These are phyloP conservation scores for Oryzias melastigma DNA, from an alignment of 2,113 vertebrate species.

Conservation along the genomic window DNA sequence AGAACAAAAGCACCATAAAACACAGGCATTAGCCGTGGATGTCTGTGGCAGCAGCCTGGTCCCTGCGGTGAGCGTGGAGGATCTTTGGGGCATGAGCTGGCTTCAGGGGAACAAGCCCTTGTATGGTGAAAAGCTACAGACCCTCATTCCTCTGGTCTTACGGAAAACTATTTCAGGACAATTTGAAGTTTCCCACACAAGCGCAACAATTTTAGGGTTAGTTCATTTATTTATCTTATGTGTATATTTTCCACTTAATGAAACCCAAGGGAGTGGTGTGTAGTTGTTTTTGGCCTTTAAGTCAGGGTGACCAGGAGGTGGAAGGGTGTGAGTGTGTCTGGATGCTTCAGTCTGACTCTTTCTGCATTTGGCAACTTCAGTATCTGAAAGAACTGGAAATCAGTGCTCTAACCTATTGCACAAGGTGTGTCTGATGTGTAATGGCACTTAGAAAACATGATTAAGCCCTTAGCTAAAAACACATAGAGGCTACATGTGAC, in stretches of 20 bases:
- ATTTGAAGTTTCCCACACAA: conserved; percentile 79
- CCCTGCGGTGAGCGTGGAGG: conserved; percentile 30
- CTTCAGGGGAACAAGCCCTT: conserved; percentile 62
- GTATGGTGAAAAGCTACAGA: conserved; percentile 76
- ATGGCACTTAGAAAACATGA: neutral
- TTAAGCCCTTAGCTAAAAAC: neutral
- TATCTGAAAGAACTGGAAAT: conserved; percentile 27
- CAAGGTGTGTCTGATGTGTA: conserved; percentile 26
- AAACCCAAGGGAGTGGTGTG: conserved; percentile 67
- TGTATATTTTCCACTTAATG: conserved; percentile 70
- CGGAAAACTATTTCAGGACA: conserved; percentile 73
- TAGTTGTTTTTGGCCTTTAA: conserved; percentile 73
- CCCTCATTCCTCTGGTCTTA: conserved; percentile 72
- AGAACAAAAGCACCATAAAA: conserved; percentile 27
- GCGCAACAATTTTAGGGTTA: conserved; percentile 72
- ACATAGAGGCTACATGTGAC: neutral
- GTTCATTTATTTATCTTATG: conserved; percentile 80
- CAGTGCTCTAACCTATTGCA: conserved; percentile 20
- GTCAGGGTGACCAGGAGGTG: conserved; percentile 25
- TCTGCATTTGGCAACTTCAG: conserved; percentile 28
- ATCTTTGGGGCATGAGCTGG: conserved; percentile 24
- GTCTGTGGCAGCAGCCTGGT: conserved; percentile 30
- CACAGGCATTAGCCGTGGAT: conserved; percentile 6
- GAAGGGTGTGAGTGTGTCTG: conserved; percentile 43
- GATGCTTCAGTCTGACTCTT: conserved; percentile 47